Conservation (phyloP, 2,888 invertebrate genomes). For the Dasysyrphus tricinctus region DNA sequence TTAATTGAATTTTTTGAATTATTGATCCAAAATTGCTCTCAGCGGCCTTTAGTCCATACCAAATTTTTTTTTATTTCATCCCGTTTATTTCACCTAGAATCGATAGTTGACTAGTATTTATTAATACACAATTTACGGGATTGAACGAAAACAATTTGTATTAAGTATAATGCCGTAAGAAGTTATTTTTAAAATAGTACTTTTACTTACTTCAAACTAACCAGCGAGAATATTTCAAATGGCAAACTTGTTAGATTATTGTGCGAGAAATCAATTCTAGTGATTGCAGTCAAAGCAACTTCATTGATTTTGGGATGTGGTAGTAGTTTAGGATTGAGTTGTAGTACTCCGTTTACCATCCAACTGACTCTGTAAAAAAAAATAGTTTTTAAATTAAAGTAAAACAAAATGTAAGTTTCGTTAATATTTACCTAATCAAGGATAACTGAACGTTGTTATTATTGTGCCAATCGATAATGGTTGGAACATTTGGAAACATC, state of each 20-base stretch:
- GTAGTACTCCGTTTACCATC: constrained; percentile 92
- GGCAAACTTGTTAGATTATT: constrained; percentile 93
- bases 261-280: constrained; percentile 95
- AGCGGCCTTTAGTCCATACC: no score
- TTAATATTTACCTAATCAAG: constrained; percentile 85
- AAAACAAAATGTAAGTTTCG: constrained; percentile 58
- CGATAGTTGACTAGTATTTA: no score
- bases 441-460: constrained; percentile 87
- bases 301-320: constrained; percentile 87
- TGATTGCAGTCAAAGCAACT: constrained; percentile 94
- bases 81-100: no score
- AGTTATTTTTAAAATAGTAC: no score
- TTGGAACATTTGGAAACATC: constrained; percentile 92
- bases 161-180: no score
- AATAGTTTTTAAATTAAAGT: constrained; percentile 75
- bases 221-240: constrained; percentile 91
- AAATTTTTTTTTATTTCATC: no score
- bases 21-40: no score
- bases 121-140: no score
- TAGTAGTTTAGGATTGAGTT: constrained; percentile 92
- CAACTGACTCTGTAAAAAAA: constrained; percentile 87
- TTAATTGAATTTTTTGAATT: no score
- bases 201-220: constrained; percentile 87
- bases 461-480: constrained; percentile 97
- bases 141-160: no score